Conservation (phyloP, 1,140 invertebrate species). For the Calephelis virginiensis region DNA sequence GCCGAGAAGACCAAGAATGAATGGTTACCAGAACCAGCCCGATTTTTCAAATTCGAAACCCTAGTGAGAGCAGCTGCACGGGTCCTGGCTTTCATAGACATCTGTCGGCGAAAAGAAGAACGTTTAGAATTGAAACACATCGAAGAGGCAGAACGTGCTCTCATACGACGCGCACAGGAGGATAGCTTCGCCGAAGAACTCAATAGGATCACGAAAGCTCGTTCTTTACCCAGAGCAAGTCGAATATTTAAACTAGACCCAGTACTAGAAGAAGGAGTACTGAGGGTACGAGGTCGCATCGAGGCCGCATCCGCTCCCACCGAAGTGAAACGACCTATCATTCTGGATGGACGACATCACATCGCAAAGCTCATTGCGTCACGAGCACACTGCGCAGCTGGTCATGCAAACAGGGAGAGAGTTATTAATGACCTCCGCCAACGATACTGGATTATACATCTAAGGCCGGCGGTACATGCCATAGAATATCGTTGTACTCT, state of each 20-base stretch:
- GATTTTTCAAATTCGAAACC: constrained; percentile 21
- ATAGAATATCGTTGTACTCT: background rate
- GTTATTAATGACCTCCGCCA: constrained; percentile 16
- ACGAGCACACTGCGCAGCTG: constrained; percentile 11
- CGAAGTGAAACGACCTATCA: constrained; percentile 17
- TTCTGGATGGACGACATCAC: constrained; percentile 15
- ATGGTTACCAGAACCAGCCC: constrained; percentile 20
- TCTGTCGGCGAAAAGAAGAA: constrained; percentile 1
- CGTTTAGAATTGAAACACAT: constrained; percentile 15
- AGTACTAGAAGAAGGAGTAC: constrained; percentile 17
- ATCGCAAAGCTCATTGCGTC: constrained; percentile 12
- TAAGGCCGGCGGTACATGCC: background rate
- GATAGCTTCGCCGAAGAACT: constrained; percentile 20
- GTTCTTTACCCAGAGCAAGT: constrained; percentile 7
- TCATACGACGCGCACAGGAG: constrained; percentile 17
- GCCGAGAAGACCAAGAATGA: background rate
- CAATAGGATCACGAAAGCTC: background rate
- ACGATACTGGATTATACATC: background rate
- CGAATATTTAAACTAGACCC: constrained; percentile 21
- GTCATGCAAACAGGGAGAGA: constrained; percentile 23
- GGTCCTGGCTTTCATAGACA: constrained; percentile 19
- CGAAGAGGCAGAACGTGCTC: constrained; percentile 17
- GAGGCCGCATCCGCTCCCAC: constrained; percentile 14
- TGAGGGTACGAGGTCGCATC: constrained; percentile 21
- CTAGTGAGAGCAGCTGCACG: constrained; percentile 16